Conservation (phyloP, 2,113 vertebrate genomes). For the Pithys albifrons region DNA sequence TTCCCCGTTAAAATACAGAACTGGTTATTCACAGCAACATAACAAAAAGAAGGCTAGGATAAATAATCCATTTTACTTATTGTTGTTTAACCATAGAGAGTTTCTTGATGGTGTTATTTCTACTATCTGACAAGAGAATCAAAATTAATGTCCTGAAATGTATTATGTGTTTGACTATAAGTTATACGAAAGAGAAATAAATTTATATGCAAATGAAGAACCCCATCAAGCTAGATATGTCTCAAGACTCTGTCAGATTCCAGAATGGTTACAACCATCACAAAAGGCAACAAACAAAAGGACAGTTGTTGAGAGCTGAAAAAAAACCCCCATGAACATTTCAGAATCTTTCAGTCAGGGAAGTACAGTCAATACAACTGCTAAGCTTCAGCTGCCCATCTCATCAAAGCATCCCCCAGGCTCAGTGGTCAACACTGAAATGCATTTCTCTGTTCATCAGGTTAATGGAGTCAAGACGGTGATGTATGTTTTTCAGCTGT, state of each 20-base stretch:
- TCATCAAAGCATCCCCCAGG: neutral
- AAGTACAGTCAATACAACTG: neutral
- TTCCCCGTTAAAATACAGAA: neutral
- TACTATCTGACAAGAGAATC: neutral
- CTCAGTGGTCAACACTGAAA: neutral
- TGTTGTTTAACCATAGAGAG: accelerated
- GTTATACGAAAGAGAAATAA: neutral
- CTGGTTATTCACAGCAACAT: neutral
- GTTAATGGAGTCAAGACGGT: neutral
- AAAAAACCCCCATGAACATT: neutral
- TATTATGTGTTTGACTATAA: neutral
- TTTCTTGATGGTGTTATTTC: neutral
- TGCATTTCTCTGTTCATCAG: neutral
- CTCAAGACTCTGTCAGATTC: neutral
- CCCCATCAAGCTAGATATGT: neutral
- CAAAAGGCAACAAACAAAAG: neutral
- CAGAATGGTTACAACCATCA: neutral
- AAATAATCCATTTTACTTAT: neutral
- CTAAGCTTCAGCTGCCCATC: neutral
- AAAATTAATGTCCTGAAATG: neutral
- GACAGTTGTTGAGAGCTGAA: neutral
- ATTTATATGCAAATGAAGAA: neutral
- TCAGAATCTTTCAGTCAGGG: neutral
- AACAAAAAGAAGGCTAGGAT: neutral
- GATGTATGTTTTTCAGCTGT: neutral